Evolutionary conservation across 2,797 vertebrate genomes (phyloP), one percentile per base, ranked within the genome.

Genomic region (Petrocephalus sullivani): DNA sequence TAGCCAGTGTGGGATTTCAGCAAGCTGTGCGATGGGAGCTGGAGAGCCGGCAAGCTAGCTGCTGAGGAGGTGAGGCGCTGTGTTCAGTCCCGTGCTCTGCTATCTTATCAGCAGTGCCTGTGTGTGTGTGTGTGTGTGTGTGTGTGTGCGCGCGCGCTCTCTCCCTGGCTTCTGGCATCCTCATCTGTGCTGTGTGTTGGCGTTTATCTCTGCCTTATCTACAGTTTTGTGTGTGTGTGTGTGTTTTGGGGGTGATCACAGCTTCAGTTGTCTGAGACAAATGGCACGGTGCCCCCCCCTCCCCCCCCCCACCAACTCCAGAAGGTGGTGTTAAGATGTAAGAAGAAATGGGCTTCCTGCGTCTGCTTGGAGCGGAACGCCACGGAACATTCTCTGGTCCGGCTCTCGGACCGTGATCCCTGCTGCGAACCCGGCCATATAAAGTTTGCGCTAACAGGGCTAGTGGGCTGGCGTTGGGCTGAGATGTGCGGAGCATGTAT

Each of bases 81-180:
- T 78, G 21, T 12, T 14, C 7, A 2, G 23, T 33, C 53, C n/a
- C 28, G 19, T 28, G 49, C 28, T 8, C 12, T 4, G 10, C 10
- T 28, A 3, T 56, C 53, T n/a, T 53, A 28, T n/a, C 28, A 5
- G 16, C 46, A 53, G 41, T 54, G 28, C 33, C 23, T 37, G 67
- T 87, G 87, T 58, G 28, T 56, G 51, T 37, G 67, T 87, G 87
- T 58, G 71, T 81, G 67, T 87, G 87, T 82, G 71, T 53, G 71
- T 41, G 71, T 88, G 87, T 88, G 28, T 41, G 58, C 0, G 37
- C 21, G 7, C 51, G 86, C 51, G 86, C 33, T 6, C 58, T 9
- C 14, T 81, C 75, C 19, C 46, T 51, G 16, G 2, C 41, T 81
- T 81, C 49, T 64, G 5, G 57, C 16, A 21, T 8, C 21, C 16